Conservation (phyloP, 2,888 invertebrate species). For the Oasisia sp. region DNA sequence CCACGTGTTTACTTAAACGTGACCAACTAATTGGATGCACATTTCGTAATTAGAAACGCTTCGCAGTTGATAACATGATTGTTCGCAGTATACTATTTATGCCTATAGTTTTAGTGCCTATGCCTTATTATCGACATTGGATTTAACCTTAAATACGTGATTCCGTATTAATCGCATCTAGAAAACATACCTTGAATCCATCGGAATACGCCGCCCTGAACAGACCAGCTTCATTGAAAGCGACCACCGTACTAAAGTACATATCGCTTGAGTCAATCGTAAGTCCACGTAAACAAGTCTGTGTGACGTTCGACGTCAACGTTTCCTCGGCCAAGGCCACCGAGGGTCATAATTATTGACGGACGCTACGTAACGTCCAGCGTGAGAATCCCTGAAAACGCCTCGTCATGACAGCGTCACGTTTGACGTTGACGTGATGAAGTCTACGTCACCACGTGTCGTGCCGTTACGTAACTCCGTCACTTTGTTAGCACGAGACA, state of each 20-base stretch:
- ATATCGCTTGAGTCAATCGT: neutral
- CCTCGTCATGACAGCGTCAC: conserved; percentile 17
- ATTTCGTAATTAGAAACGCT: no score
- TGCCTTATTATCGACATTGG: no score
- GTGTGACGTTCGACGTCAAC: conserved; percentile 32
- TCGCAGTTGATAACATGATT: no score
- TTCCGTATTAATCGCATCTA: neutral
- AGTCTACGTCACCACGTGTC: conserved; percentile 19
- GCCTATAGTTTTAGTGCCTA: no score
- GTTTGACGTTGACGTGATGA: neutral
- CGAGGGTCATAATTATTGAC: conserved; percentile 39
- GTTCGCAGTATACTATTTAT: no score
- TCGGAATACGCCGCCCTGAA: conserved; percentile 36
- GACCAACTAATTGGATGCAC: no score
- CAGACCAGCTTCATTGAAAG: conserved; percentile 40
- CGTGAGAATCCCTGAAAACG: conserved; percentile 21
- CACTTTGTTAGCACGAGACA: neutral
- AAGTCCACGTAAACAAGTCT: conserved; percentile 29
- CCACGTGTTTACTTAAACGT: no score
- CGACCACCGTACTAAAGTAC: conserved; percentile 40
- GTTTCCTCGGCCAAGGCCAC: conserved; percentile 30
- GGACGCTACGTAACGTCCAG: conserved; percentile 37
- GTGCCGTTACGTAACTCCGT: neutral
- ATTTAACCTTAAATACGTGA: neutral
- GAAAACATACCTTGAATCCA: conserved; percentile 28